Evolutionary conservation across 1,140 invertebrate genomes (phyloP).

Genomic region (Brachionus calyciflorus): DNA sequence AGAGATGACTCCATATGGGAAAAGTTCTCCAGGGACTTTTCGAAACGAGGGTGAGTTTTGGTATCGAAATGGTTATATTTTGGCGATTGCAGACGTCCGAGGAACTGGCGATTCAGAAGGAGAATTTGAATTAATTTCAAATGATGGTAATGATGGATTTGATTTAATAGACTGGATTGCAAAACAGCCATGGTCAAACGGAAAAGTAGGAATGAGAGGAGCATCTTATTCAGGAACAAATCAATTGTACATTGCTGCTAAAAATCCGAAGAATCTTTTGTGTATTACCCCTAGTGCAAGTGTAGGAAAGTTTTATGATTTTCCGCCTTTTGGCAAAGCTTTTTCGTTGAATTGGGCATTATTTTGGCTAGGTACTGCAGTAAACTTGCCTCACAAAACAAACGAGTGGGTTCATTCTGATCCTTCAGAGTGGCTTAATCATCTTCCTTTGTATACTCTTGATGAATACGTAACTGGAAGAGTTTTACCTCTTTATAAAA

Average conservation of each 20-base stretch:
- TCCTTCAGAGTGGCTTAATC: background rate
- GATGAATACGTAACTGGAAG: background rate
- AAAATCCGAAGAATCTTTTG: background rate
- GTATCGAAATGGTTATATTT: no score
- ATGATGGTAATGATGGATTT: slow-evolving; percentile 22
- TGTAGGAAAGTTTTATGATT: background rate
- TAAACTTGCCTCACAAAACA: background rate
- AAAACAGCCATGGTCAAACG: no score
- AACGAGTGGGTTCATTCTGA: background rate
- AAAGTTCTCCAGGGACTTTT: no score
- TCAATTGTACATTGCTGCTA: slow-evolving; percentile 8
- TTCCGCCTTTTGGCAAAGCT: background rate
- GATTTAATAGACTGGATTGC: slow-evolving; percentile 29
- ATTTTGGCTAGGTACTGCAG: background rate
- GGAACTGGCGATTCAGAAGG: no score
- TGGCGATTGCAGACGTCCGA: no score
- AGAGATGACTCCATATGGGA: slow-evolving; percentile 25
- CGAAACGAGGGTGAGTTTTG: no score
- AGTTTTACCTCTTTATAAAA: background rate
- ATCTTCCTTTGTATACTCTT: background rate
- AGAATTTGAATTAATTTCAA: background rate
- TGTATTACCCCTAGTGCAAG: slow-evolving; percentile 21
- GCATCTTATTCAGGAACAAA: slow-evolving; percentile 19
- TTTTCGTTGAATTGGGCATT: background rate
- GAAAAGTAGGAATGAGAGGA: no score